phyloP scores from a whole-genome alignment of 2,113 vertebrate genomes.

The Calyptommatus sinebrachiatus region DNA sequence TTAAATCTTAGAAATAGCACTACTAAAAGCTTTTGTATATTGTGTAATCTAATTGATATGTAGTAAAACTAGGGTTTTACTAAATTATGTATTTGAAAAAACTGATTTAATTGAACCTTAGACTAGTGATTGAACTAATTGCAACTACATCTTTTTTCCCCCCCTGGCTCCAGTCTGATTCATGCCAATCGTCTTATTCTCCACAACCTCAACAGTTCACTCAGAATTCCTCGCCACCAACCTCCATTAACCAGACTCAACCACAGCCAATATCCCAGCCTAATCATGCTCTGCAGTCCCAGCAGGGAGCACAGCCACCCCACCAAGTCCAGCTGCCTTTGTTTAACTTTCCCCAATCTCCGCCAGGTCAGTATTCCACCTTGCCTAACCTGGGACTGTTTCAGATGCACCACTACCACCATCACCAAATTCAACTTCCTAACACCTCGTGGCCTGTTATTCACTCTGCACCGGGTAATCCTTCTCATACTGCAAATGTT shows the following conservation, averaged over 20 bases:
- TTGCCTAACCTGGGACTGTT: slow-evolving; percentile 87
- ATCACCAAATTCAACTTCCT: slow-evolving; percentile 79
- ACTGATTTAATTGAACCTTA: slow-evolving; percentile 36
- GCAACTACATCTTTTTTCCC: slow-evolving; percentile 59
- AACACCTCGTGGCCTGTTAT: slow-evolving; percentile 91
- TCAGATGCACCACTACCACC: slow-evolving; percentile 75
- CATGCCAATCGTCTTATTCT: slow-evolving; percentile 88
- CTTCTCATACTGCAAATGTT: slow-evolving; percentile 80
- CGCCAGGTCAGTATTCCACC: slow-evolving; percentile 85
- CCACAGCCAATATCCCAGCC: slow-evolving; percentile 81
- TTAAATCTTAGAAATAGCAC: not conserved
- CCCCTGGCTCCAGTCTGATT: slow-evolving; percentile 83
- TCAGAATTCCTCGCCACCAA: slow-evolving; percentile 78
- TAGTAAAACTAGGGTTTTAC: not conserved
- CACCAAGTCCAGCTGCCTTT: slow-evolving; percentile 87
- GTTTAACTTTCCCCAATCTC: slow-evolving; percentile 87
- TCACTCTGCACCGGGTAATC: slow-evolving; percentile 78
- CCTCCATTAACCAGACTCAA: slow-evolving; percentile 77
- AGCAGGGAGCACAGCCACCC: slow-evolving; percentile 74
- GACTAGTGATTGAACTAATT: slow-evolving; percentile 59
- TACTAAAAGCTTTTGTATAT: not conserved
- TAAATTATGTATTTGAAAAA: not conserved
- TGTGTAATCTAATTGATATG: not conserved
- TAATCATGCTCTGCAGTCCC: slow-evolving; percentile 73
- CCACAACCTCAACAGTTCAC: slow-evolving; percentile 84